phyloP scores from a whole-genome alignment of 2,113 vertebrate species.

The Eonycteris spelaea region DNA sequence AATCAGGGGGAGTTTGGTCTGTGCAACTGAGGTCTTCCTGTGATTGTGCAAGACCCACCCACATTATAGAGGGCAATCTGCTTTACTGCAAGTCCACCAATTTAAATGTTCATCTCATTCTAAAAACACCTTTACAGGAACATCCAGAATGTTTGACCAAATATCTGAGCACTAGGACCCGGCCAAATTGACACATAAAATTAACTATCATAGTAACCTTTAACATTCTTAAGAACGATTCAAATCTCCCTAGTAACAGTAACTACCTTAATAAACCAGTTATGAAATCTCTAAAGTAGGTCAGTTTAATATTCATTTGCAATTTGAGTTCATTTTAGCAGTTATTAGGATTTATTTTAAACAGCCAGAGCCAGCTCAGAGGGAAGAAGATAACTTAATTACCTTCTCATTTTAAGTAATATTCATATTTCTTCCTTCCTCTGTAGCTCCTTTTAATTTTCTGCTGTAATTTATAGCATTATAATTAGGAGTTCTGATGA shows the following conservation, averaged over 20 bases:
- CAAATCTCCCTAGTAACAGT: conserved; percentile 3
- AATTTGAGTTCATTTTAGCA: conserved; percentile 50
- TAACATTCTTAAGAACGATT: not conserved
- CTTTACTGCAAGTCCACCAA: not conserved
- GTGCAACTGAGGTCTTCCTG: not conserved
- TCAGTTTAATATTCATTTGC: conserved; percentile 58
- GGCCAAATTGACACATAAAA: not conserved
- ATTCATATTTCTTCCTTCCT: conserved; percentile 67
- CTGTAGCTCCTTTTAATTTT: conserved; percentile 64
- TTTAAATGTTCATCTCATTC: not conserved
- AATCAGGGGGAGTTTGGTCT: no score
- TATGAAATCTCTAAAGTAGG: conserved; percentile 50
- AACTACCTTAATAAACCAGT: conserved; percentile 20
- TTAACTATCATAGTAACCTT: not conserved
- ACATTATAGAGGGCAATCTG: not conserved
- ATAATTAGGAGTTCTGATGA: conserved; percentile 62
- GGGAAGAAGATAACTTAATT: conserved; percentile 64
- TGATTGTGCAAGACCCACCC: not conserved
- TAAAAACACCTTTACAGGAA: not conserved
- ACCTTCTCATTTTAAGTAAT: conserved; percentile 63
- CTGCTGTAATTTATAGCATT: conserved; percentile 65
- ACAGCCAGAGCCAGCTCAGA: conserved; percentile 21
- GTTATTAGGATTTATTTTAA: conserved; percentile 67
- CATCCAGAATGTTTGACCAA: not conserved
- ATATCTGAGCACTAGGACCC: not conserved